Base-by-base conservation (phyloP, 2,113 vertebrate species). In the Lampris incognitus region DNA sequence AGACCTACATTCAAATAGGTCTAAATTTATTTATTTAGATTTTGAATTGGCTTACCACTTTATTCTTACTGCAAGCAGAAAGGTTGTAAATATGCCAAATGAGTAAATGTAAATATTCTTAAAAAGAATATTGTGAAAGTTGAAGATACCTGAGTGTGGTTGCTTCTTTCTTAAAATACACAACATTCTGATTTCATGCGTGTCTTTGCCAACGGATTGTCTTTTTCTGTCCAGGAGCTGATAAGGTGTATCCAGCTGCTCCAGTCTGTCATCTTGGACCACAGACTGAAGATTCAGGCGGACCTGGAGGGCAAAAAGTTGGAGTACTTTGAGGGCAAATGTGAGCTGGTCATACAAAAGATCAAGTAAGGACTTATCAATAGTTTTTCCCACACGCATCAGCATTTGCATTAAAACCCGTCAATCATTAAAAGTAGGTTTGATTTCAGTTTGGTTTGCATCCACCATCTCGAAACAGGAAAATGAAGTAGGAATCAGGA, bases 291-390 rank as follows among this genome's bases (percentile, higher is more conserved):
- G 62, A 84, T 92, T 24, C 96, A 96, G 84, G 93, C 93, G 0
- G 93, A 96, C 8, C 63, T 97, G 6, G 95, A 97, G 74, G 62
- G 55, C 5, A 94, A 95, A 74, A 95, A 94, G 69, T 83, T 95
- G 1, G 93, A 95, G 51, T 97, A 97, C 87, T 84, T 96, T 76
- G 95, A 96, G 70, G 89, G 92, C 58, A 97, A 97, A 90, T 96
- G 95, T 85, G 94, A 91, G 49, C 93, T 96, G 54, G 91, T 95
- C 86, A 87, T 95, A 56, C 94, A 96, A 64, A 97, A 96, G 83
- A 90, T 97, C 68, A 93, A 94, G 96, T 97, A 84, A 92, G 91
- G 4, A 0, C 0, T 42, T 71, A 51, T 79, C 58, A 55, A 0
- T 74, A 13, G 1, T 55, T 57, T 13, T 24, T 24, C 24, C 24